Base-by-base conservation (phyloP, 1,140 invertebrate genomes). In the Lethocerus indicus region DNA sequence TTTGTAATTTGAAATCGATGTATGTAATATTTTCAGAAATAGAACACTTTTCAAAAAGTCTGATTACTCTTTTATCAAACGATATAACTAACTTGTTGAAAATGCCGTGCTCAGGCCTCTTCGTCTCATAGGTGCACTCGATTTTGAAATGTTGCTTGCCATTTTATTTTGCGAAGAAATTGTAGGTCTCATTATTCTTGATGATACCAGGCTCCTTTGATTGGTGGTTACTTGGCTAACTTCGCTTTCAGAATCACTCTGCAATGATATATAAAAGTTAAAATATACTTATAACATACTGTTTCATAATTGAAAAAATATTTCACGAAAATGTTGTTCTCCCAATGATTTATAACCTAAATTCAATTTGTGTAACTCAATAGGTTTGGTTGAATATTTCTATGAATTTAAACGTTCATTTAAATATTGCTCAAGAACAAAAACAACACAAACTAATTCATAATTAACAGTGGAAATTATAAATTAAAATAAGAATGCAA, bases 91-190 rank as follows among this genome's bases (percentile, higher is more conserved):
- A 82, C 79, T 76, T 58, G 71, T 74, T 43, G 74, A 80, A 59
- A 78, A 80, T 45, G 76, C 75, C 55, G 71, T 68, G 48, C 74
- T 69, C 51, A 76, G 67, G 14, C 73, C 72, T 40, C 75, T 71
- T 36, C 79, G 66, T 29, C 74, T 59, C 14, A 69, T 66, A 7
- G 69, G 67, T 26, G 69, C 69, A 21, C 54, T 59, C 41, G 48
- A 54, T 46, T 62, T 61, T 24, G 52, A 58, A 28, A 62, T 68
- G 16, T 57, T 60, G 7, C 61, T 61, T 28, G 59, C 73, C 2
- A 73, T 68, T 64, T 84, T 86, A 64, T 85, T 86, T 59, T 82
- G 75, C 0, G 81, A 83, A 55, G 79, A 81, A 45, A 85, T 84
- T 5, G 81, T 85, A 1, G 81, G 81, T 46, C 80, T 64, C 79